Evolutionary conservation across 2,797 vertebrate genomes (phyloP).

Genomic region (Acanthornis magna): DNA sequence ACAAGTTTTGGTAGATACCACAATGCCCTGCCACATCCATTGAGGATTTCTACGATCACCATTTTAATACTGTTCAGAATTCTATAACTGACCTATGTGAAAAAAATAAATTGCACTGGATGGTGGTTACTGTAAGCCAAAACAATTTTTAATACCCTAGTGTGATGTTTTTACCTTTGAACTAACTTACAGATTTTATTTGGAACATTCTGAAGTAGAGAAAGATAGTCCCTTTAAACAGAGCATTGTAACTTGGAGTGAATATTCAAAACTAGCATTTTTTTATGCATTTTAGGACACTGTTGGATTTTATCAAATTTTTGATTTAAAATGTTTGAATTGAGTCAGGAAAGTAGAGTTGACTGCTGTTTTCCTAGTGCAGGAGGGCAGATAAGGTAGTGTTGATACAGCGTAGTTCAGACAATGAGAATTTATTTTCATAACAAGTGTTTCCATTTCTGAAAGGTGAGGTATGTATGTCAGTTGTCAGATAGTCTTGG

Average conservation of each 20-base stretch:
- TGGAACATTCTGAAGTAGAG: background rate
- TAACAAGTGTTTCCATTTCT: background rate
- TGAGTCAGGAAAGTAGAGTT: background rate
- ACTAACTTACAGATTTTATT: background rate
- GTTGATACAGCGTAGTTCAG: background rate
- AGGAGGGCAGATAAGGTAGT: background rate
- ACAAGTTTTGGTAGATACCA: background rate
- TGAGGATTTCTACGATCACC: background rate
- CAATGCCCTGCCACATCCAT: background rate
- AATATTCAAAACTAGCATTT: background rate
- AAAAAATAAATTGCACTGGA: background rate
- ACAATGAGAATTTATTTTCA: background rate
- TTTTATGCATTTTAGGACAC: background rate
- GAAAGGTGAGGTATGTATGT: background rate
- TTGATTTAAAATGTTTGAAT: background rate
- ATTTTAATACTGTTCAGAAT: background rate
- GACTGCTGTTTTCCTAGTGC: background rate
- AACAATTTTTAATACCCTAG: background rate
- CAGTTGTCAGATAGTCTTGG: background rate
- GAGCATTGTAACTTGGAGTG: background rate
- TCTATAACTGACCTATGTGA: background rate
- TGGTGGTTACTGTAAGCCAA: background rate
- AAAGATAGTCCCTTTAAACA: background rate
- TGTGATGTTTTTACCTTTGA: background rate
- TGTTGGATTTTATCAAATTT: background rate